Base-by-base conservation (phyloP, 2,888 invertebrate genomes). In the Rhagophthalmus giganteus region DNA sequence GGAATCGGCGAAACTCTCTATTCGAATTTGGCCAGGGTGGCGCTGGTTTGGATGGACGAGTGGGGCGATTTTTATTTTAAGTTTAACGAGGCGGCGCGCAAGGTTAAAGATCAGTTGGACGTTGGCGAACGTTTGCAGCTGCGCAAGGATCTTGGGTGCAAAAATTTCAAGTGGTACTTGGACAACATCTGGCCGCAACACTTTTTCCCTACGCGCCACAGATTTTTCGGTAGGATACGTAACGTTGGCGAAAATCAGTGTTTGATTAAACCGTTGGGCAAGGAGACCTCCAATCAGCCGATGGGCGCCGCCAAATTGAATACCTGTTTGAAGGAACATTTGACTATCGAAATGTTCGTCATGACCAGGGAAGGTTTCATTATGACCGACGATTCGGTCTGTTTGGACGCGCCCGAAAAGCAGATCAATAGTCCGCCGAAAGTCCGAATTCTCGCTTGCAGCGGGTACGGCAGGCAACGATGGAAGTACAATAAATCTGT, bases 21-120 rank as follows among this genome's bases (percentile, higher is more conserved):
- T 60, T 82, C 88, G 0, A 99, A 99, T 76, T 78, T 96, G 24
- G 94, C 94, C 0, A 79, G 99, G 48, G 95, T 94, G 0, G 96
- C 96, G 0, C 80, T 90, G 1, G 97, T 97, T 0, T 99, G 98
- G 98, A 91, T 99, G 90, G 98, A 98, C 69, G 90, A 97, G 44
- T 97, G 96, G 90, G 88, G 90, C 7, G 87, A 90, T 55, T 94
- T 95, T 73, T 92, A 87, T 68, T 92, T 93, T 71, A 90, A 89
- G 69, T 89, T 92, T 62, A 93, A 91, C 68, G 85, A 81, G 59
- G 81, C 86, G 26, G 83, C 88, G 0, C 81, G 80, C 12, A 73
- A 74, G 56, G 69, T 81, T 14, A 78, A 81, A 14, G 80, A 83
- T 35, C 77, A 80, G 42, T 87, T 90, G 61, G 76, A 81, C 48